These are phyloP conservation scores for Osmoderma eremita DNA, from an alignment of 2,888 invertebrate species.

Conservation along the genomic window DNA sequence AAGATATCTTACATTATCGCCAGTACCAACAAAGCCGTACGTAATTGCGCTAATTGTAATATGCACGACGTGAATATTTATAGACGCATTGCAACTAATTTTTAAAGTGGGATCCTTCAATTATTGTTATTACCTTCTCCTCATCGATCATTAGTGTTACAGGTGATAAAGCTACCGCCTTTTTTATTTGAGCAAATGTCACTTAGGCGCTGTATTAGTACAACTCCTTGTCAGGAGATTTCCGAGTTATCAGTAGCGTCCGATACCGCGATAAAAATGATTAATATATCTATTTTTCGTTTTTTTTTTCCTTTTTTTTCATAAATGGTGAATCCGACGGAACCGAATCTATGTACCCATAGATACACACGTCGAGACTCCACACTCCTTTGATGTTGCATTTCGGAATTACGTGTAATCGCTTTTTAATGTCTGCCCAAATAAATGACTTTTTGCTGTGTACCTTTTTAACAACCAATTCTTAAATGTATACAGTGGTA, in stretches of 20 bases:
- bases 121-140: conserved; percentile 18
- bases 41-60: no score
- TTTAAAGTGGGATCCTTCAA: conserved; percentile 23
- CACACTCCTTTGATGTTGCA: not conserved
- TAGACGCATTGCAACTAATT: conserved; percentile 2
- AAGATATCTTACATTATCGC: no score
- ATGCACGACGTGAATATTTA: no score
- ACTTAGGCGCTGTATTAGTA: conserved; percentile 29
- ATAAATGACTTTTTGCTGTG: not conserved
- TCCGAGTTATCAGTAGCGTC: conserved; percentile 28
- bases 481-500: no score
- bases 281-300: conserved; percentile 36
- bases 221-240: conserved; percentile 33
- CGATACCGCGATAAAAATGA: conserved; percentile 36
- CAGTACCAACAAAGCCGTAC: no score
- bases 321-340: conserved; percentile 33
- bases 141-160: conserved; percentile 34
- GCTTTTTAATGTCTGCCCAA: no score
- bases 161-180: conserved; percentile 33
- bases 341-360: conserved; percentile 6
- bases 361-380: not conserved
- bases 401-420: no score
- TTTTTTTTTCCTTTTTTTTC: no score
- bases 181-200: conserved; percentile 38
- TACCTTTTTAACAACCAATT: not conserved